These are phyloP conservation scores for Syrrhaptes paradoxus DNA, from an alignment of 2,113 vertebrate species.

Conservation along the genomic window DNA sequence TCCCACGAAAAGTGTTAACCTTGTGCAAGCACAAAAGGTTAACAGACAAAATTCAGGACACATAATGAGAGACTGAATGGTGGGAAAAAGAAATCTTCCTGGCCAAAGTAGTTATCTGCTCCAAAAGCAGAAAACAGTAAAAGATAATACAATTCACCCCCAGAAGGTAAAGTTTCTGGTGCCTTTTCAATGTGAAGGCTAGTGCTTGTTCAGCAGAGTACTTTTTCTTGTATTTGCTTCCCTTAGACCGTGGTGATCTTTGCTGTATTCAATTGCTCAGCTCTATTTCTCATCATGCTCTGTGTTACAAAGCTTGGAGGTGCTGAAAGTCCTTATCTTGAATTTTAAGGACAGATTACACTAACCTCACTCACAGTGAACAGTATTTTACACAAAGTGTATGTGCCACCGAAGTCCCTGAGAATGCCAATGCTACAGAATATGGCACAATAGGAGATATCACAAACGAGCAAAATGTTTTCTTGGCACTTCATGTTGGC, in stretches of 20 bases:
- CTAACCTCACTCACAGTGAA: not conserved
- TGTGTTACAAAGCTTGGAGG: not conserved
- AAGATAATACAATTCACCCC: not conserved
- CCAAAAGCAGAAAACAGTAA: not conserved
- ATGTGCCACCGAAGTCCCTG: accelerated
- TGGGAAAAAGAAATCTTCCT: not conserved
- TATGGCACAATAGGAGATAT: not conserved
- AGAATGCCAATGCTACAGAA: not conserved
- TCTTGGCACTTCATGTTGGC: not conserved
- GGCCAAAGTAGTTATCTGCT: not conserved
- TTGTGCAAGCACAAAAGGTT: not conserved
- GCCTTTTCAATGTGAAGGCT: not conserved
- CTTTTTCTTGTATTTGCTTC: conserved; percentile 27
- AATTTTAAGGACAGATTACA: not conserved
- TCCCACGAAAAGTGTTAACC: not conserved
- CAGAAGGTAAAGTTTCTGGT: not conserved
- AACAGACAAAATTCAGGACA: not conserved
- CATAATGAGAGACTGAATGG: not conserved
- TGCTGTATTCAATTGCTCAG: not conserved
- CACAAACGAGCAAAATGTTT: not conserved
- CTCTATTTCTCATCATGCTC: conserved; percentile 2
- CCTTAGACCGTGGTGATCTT: conserved; percentile 43
- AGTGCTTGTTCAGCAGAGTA: conserved; percentile 14
- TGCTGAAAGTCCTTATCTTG: not conserved
- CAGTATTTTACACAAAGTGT: not conserved